These are phyloP conservation scores for Coelogynopora nodosa DNA, from an alignment of 2,888 invertebrate species.

Conservation along the genomic window DNA sequence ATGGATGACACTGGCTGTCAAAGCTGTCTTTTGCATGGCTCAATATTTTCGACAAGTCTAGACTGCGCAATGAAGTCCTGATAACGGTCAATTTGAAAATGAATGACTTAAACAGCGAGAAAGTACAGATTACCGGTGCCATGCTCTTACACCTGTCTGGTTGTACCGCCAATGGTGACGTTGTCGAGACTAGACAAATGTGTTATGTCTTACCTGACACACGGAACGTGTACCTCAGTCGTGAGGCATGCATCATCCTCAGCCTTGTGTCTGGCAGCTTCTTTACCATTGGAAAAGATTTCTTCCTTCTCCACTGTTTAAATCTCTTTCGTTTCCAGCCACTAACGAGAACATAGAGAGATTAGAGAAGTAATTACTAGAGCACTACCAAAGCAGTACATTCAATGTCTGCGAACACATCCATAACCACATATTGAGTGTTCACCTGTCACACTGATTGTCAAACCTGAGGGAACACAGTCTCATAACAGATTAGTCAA, in stretches of 20 bases:
- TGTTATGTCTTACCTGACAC: conserved; percentile 51
- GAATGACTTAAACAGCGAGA: conserved; percentile 50
- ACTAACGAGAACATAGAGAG: conserved; percentile 47
- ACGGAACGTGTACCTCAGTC: conserved; percentile 50
- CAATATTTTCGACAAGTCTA: conserved; percentile 41
- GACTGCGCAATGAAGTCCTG: conserved; percentile 48
- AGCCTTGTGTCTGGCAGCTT: conserved; percentile 50
- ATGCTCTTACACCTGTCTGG: conserved; percentile 49
- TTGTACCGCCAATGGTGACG: conserved; percentile 4
- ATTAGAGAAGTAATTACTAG: conserved; percentile 41
- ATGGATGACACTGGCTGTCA: background rate
- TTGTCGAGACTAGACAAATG: conserved; percentile 50
- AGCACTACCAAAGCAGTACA: background rate
- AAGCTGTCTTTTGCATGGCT: conserved; percentile 48
- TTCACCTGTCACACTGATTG: too few relatives aligned
- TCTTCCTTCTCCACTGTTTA: conserved; percentile 48
- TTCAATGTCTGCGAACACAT: conserved; percentile 32
- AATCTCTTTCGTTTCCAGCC: conserved; percentile 48
- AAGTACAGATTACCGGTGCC: conserved; percentile 52
- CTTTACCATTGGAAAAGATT: conserved; percentile 46
- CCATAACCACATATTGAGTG: too few relatives aligned
- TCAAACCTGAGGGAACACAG: too few relatives aligned
- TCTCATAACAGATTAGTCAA: too few relatives aligned
- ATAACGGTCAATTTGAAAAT: conserved; percentile 51
- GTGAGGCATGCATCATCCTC: conserved; percentile 50